Evolutionary conservation across 1,140 invertebrate genomes (phyloP), one percentile per base, ranked within the genome.

Genomic region (Pissodes strobi): DNA sequence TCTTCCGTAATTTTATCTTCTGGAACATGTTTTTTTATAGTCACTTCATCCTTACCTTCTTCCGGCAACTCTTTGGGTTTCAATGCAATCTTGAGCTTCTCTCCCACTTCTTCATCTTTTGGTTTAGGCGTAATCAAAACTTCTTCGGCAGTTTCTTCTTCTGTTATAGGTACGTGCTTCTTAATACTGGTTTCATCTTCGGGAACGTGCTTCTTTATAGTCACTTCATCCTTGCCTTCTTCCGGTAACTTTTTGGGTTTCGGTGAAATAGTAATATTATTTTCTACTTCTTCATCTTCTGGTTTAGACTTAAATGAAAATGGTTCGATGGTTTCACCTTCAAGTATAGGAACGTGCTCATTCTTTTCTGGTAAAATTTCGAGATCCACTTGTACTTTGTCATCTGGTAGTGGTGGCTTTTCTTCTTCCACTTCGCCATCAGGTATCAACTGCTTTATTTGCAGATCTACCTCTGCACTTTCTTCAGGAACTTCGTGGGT

Each of bases 161-260:
- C 63, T 21, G 76, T 73, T 21, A 71, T 68, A 58, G 80, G 80
- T 51, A 13, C n/a, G 9, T 43, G 41, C 22, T 51, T 51, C 23
- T 80, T 79, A 69, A 78, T 79, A 22, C 87, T 79, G 4, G 82
- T 85, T 66, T 85, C 80, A 37, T 72, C 70, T 15, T 61, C 48
- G 48, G 79, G 71, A 49, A 79, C 72, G 8, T 69, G 53, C 9
- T 72, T 64, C 52, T 49, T 46, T 4, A 71, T 60, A 34, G 43
- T 55, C 9, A 74, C 27, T 65, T 73, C 48, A 9, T 56, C 45
- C 19, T 51, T 52, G 3, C 27, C 23, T 58, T 51, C 62, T 17
- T 60, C 58, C 49, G 78, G 79, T n/a, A 34, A 2, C 55, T 78
- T 74, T 6, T 69, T 61, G 17, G 78, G 68, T 67, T 82, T 82